These are phyloP conservation scores for Eptesicus fuscus DNA, from an alignment of 2,113 vertebrate genomes.

Conservation along the genomic window DNA sequence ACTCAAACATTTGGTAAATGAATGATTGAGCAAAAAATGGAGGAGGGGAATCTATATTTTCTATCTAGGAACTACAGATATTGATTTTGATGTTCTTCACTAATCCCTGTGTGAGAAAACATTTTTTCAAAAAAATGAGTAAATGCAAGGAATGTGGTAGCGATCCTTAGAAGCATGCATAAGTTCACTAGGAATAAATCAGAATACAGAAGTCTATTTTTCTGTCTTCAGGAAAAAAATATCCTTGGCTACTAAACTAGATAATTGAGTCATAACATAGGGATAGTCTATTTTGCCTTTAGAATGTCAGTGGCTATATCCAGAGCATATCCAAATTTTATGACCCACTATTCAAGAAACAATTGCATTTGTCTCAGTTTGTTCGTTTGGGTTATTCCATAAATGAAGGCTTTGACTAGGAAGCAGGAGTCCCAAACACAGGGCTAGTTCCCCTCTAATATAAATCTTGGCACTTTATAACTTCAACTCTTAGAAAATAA, in stretches of 20 bases:
- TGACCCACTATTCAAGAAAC: not conserved
- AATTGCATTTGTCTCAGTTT: not conserved
- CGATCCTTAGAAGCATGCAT: not conserved
- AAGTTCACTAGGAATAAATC: constrained; percentile 5
- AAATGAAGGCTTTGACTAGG: not conserved
- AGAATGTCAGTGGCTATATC: not conserved
- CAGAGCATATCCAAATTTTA: not conserved
- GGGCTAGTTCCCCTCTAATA: not conserved
- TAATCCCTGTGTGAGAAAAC: not conserved
- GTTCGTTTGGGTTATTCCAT: not conserved
- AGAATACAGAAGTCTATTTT: not conserved
- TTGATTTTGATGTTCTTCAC: not conserved
- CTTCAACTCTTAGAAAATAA: constrained; percentile 18
- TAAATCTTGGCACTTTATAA: not conserved
- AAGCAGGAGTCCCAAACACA: constrained; percentile 25
- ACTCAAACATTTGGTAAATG: not conserved
- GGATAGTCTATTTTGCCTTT: not conserved
- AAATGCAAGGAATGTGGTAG: not conserved
- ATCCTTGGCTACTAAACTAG: not conserved
- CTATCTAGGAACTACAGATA: not conserved
- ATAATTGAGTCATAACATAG: not conserved
- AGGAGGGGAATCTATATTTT: not conserved
- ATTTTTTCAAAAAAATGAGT: not conserved
- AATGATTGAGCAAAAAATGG: not conserved
- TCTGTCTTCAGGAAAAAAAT: not conserved